phyloP scores from a whole-genome alignment of 1,140 invertebrate genomes.

The Eubasilissa regina region DNA sequence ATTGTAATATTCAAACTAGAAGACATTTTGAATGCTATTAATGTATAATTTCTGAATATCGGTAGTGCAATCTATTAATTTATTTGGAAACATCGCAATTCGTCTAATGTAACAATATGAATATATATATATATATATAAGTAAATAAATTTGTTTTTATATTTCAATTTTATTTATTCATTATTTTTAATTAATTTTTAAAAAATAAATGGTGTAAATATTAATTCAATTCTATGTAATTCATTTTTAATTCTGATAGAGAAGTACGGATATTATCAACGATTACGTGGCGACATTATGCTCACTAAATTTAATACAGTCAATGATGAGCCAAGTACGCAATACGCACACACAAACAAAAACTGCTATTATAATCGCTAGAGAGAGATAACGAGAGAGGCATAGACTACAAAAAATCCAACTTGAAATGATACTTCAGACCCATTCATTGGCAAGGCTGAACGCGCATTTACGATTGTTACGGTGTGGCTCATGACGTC shows the following conservation, averaged over 20 bases:
- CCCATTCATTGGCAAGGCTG: conserved; percentile 34
- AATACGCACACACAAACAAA: background rate
- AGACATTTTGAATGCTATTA: no score
- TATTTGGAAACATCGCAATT: no score
- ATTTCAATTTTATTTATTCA: no score
- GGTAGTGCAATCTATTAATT: no score
- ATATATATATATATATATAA: no score
- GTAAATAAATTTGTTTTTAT: no score
- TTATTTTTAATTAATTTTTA: no score
- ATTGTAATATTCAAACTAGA: no score
- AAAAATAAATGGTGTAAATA: no score
- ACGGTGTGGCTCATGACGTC: conserved; percentile 31
- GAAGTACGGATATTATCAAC: background rate
- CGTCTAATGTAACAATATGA: no score
- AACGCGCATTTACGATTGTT: conserved; percentile 9
- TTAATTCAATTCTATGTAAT: no score
- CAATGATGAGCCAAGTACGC: background rate
- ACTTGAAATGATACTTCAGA: background rate
- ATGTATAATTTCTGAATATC: no score
- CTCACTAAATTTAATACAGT: background rate
- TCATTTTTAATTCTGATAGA: background rate
- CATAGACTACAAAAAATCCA: conserved; percentile 1
- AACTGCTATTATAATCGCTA: background rate
- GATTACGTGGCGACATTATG: background rate
- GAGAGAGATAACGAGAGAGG: background rate